A percentile compares a stretch with the other conserved stretches of the same genome.
phyloP scores from a whole-genome alignment of 2,113 vertebrate genomes.

The Lichenostomus cassidix region DNA sequence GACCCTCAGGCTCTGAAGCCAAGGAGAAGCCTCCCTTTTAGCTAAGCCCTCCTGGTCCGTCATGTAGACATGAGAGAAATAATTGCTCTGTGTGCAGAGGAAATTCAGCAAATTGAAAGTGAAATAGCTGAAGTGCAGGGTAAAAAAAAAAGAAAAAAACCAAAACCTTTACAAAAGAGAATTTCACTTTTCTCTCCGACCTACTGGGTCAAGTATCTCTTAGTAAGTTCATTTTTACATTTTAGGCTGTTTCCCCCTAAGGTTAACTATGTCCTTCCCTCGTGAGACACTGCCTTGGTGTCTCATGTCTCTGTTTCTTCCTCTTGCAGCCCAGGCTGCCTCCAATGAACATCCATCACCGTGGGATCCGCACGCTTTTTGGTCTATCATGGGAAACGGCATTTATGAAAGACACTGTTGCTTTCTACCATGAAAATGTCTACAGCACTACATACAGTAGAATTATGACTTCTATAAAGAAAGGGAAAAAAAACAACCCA shows the following conservation, averaged over 20 bases:
- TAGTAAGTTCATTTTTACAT: neutral
- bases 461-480: constrained; percentile 62
- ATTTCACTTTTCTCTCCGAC: neutral
- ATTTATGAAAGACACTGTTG: constrained; percentile 50
- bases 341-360: neutral
- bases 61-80: neutral
- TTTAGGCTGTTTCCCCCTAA: neutral
- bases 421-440: constrained; percentile 56
- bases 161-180: neutral
- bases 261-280: neutral
- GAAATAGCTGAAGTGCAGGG: neutral
- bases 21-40: neutral
- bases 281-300: neutral
- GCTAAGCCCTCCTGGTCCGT: neutral
- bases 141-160: neutral
- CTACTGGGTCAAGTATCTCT: neutral
- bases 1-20: neutral
- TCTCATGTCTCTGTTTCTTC: neutral
- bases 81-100: neutral
- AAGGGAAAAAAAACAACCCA: constrained; percentile 34
- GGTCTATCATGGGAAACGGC: neutral
- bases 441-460: constrained; percentile 32
- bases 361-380: fast-evolving
- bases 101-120: constrained; percentile 3
- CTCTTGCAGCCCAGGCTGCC: neutral